Evolutionary conservation across 2,113 vertebrate species (phyloP).

Genomic region (Clarias gariepinus): DNA sequence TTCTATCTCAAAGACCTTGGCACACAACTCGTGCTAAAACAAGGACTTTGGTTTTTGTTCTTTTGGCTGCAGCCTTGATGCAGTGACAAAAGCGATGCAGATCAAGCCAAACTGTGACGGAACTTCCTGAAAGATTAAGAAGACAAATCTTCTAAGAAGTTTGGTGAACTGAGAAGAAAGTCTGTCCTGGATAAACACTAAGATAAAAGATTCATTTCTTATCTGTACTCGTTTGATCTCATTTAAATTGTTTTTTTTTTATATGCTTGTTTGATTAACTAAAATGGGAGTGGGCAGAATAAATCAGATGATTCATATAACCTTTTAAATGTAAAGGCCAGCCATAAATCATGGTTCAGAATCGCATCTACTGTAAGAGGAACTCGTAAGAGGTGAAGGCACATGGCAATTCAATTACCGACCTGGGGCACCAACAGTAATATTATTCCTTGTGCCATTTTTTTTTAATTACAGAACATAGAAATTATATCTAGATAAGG

Average conservation of each 20-base stretch:
- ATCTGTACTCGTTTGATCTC: not conserved
- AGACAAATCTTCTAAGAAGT: not conserved
- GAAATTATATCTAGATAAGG: not conserved
- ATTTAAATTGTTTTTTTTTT: not conserved
- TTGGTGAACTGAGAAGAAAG: not conserved
- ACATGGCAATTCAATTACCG: not conserved
- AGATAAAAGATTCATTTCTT: not conserved
- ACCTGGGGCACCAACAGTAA: not conserved
- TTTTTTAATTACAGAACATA: not conserved
- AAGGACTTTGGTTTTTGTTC: constrained; percentile 52
- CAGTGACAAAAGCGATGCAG: constrained; percentile 57
- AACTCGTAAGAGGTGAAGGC: not conserved
- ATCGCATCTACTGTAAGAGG: not conserved
- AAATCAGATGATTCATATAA: not conserved
- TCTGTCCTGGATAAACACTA: not conserved
- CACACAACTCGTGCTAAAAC: constrained; percentile 21
- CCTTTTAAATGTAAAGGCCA: not conserved
- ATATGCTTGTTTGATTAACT: not conserved
- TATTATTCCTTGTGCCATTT: not conserved
- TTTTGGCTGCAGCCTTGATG: constrained; percentile 60
- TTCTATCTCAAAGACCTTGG: constrained; percentile 61
- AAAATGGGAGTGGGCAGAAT: not conserved
- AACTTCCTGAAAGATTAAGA: constrained; percentile 21
- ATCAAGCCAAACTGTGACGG: constrained; percentile 41
- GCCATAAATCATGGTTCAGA: not conserved